These are phyloP conservation scores for Euproctis similis DNA, from an alignment of 2,888 invertebrate genomes.

Conservation along the genomic window DNA sequence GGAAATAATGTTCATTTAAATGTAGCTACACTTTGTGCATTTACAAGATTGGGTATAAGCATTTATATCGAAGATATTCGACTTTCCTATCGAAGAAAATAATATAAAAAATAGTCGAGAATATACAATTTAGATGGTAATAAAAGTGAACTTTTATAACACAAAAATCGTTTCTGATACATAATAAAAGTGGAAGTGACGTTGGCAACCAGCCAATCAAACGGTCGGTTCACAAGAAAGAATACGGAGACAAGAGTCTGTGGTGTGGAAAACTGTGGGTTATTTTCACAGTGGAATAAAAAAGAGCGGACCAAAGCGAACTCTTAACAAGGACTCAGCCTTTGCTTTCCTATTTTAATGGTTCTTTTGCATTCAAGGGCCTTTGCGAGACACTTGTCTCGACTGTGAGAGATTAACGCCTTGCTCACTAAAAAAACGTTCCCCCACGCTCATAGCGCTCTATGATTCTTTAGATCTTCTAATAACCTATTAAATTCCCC, in stretches of 20 bases:
- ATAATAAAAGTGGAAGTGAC: constrained; percentile 58
- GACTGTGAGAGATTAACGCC: constrained; percentile 40
- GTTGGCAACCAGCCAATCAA: constrained; percentile 62
- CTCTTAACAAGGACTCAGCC: constrained; percentile 50
- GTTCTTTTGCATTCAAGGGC: constrained; percentile 50
- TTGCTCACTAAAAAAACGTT: constrained; percentile 39
- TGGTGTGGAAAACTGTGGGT: constrained; percentile 39
- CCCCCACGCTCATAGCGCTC: constrained; percentile 16
- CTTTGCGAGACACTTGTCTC: constrained; percentile 38
- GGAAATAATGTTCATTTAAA: too few relatives aligned
- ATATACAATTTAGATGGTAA: too few relatives aligned
- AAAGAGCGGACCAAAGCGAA: constrained; percentile 60
- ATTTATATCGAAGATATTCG: too few relatives aligned
- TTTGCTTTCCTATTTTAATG: constrained; percentile 53
- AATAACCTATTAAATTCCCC: constrained; percentile 2
- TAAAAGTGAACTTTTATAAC: constrained; percentile 60
- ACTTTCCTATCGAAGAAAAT: too few relatives aligned
- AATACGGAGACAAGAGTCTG: constrained; percentile 41
- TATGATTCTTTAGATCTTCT: constrained; percentile 8
- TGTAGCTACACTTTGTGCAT: too few relatives aligned
- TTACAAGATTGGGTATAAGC: too few relatives aligned
- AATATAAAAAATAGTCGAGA: too few relatives aligned
- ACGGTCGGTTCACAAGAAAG: constrained; percentile 37
- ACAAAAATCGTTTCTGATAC: constrained; percentile 63
- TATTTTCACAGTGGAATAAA: constrained; percentile 52